Evolutionary conservation across 2,113 vertebrate genomes (phyloP), one percentile per base, ranked within the genome.

Genomic region (Hypomesus transpacificus): DNA sequence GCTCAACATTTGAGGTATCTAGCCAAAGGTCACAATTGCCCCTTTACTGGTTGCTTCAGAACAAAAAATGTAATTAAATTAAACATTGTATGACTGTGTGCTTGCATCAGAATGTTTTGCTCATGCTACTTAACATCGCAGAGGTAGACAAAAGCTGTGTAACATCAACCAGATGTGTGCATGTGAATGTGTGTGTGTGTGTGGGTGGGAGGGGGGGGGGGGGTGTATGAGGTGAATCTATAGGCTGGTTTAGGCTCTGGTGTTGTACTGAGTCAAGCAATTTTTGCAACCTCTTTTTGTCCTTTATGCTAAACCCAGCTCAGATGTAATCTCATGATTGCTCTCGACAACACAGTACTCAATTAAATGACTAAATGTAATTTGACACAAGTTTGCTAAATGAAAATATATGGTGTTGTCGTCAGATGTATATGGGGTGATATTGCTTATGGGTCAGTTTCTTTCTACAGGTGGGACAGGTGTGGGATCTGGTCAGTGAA

Each of bases 401-500:
- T 46, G 39, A 46, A 46, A 46, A 46, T 50, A 31, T 50, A 1
- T 20, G 39, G 20, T 16, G 20, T 65, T 65, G 62, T 17, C 14
- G 14, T 97, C 93, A 98, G 87, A 98, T 91, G 85, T 99, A 98
- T 68, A 99, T 94, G 17, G 97, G 96, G 86, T 99, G 97, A 82
- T 96, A 98, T 0, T 97, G 95, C 82, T 94, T 95, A 78, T 90
- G 89, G 63, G 87, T 97, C 66, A 99, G 94, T 86, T 92, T 96
- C 88, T 96, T 96, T 86, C 97, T 91, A 87, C 96, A 99, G 6
- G 94, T 95, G 0, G 97, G 97, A 79, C 97, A 99, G 56, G 92
- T 95, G 80, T 91, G 95, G 34, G 94, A 92, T 69, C 91, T 92
- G 82, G 84, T 91, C 81, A 99, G 93, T 26, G 95, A 89, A 61